Percentiles rank a stretch among this genome's conserved stretches.
phyloP scores from a whole-genome alignment of 2,888 invertebrate species.

The Rambutsinella grinnellia region DNA sequence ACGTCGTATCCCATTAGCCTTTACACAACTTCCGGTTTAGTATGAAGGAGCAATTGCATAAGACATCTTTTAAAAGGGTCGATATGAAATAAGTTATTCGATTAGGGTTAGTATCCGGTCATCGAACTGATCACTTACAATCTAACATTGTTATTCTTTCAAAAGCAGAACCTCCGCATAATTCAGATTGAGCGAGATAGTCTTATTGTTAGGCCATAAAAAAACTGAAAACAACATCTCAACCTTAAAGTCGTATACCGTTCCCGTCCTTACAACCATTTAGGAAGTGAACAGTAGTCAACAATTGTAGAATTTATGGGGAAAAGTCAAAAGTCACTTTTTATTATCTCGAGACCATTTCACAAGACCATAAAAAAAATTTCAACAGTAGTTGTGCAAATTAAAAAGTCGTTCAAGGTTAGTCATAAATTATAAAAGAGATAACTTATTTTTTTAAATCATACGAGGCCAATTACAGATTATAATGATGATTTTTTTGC shows the following conservation, averaged over 20 bases:
- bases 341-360: constrained; percentile 35
- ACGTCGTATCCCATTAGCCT: not conserved
- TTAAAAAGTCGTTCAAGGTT: constrained; percentile 49
- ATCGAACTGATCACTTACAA: constrained; percentile 48
- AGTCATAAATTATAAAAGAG: constrained; percentile 25
- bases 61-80: not conserved
- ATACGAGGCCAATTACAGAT: too few species aligned
- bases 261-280: not conserved
- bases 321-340: constrained; percentile 40
- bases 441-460: too few species aligned
- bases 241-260: not conserved
- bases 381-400: constrained; percentile 46
- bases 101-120: constrained; percentile 16
- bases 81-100: not conserved
- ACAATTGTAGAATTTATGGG: constrained; percentile 24
- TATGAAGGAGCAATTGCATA: not conserved
- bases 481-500: too few species aligned
- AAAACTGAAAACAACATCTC: not conserved
- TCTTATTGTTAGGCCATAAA: not conserved
- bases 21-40: not conserved
- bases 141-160: constrained; percentile 23
- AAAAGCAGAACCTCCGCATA: not conserved
- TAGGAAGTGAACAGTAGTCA: constrained; percentile 12
- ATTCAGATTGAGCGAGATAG: constrained; percentile 6
- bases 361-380: constrained; percentile 32